Conservation (phyloP, 2,888 invertebrate species). For the Homarus gammarus region DNA sequence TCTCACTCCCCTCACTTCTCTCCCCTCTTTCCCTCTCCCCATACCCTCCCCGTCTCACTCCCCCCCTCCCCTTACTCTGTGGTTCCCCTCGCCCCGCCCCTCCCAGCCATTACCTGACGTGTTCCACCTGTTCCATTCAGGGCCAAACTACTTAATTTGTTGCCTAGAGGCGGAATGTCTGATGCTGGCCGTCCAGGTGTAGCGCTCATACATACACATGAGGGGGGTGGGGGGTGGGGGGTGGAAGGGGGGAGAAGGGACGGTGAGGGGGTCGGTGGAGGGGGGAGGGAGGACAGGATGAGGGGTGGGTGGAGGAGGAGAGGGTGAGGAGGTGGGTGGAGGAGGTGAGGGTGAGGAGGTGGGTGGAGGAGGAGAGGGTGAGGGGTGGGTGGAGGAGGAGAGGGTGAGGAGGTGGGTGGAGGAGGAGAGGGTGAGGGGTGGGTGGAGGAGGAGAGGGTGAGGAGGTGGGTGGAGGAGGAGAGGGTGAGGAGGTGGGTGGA, state of each 20-base stretch:
- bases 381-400: background rate
- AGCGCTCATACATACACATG: constrained; percentile 4
- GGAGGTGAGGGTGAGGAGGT: too few relatives aligned
- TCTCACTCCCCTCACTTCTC: too few relatives aligned
- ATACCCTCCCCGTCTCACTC: too few relatives aligned
- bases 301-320: too few relatives aligned
- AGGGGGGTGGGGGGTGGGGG: background rate
- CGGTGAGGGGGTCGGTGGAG: background rate
- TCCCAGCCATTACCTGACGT: background rate
- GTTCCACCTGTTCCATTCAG: constrained; percentile 29
- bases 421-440: background rate
- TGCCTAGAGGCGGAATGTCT: constrained; percentile 20
- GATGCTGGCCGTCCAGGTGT: constrained; percentile 35
- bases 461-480: background rate
- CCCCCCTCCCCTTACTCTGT: background rate
- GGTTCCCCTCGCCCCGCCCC: background rate
- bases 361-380: background rate
- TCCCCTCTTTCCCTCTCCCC: too few relatives aligned
- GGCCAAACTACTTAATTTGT: constrained; percentile 58
- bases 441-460: background rate
- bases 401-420: too few relatives aligned
- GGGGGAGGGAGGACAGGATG: background rate
- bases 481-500: background rate
- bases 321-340: too few relatives aligned
- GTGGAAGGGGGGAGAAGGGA: background rate